Evolutionary conservation across 2,113 vertebrate genomes (phyloP), one percentile per base, ranked within the genome.

Genomic region (Vidua chalybeata): DNA sequence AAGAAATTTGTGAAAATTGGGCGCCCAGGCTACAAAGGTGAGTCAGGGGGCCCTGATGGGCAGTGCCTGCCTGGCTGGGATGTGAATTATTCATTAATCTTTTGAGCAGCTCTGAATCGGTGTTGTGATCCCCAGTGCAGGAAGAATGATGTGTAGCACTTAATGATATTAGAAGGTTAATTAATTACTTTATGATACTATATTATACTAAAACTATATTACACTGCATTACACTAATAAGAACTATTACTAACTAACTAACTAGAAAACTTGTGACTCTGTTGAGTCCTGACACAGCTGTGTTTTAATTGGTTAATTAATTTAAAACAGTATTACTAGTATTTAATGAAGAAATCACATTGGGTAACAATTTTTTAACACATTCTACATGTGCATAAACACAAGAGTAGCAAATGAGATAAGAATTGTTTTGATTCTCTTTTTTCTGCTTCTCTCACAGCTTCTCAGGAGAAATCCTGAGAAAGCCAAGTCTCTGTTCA

Each of bases 1-100:
- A 99, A 99, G 97, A 99, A 99, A 82, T 99, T 99, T 97, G 99
- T 99, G 82, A 99, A 99, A 97, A 99, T 99, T 5, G 99, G 99
- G 13, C 98, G 99, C 18, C 99, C 99, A 0, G 99, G 99, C 84
- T 99, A 99, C 93, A 99, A 99, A 98, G 99, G 99, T 99, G 51
- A 1, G 43, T 24, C 8, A 1, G 26, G 43, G 45, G 13, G 3
- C 4, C 10, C 18, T 35, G 6, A 1, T 7, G 24, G 74, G 62
- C 68, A 58, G 27, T 6, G 17, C 71, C 66, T 37, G 52, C 17
- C 23, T 5, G 8, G 37, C 88, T 54, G 52, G 30, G n/a, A 0
- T 66, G 28, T 22, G 15, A 59, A 51, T 79, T 58, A 24, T 79
- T 85, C 27, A 67, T 58, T 5, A 16, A 20, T 3, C 31, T 46